phyloP scores from a whole-genome alignment of 1,140 invertebrate genomes.

The Trichoplusia ni region DNA sequence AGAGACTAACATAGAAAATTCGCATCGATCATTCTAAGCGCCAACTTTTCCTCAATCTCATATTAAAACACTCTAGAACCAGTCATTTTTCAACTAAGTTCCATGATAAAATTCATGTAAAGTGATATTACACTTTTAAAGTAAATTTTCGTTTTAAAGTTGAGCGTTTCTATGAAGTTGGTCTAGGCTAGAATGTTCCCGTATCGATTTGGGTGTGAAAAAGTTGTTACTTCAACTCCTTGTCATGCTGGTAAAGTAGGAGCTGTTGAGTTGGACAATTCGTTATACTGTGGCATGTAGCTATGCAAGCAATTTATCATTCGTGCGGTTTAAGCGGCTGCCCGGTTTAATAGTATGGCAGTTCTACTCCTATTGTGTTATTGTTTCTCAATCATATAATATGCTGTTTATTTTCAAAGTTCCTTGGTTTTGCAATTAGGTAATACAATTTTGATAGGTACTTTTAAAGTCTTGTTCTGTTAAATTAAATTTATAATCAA shows the following conservation, averaged over 20 bases:
- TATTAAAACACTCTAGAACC: constrained; percentile 18
- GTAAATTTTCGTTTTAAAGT: constrained; percentile 21
- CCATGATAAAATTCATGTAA: constrained; percentile 30
- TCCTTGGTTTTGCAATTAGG: too few relatives aligned
- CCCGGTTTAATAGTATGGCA: too few relatives aligned
- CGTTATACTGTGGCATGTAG: too few relatives aligned
- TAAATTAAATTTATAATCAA: too few relatives aligned
- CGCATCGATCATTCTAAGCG: not conserved
- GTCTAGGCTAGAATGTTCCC: not conserved
- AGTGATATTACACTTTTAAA: constrained; percentile 24
- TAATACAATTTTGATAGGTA: too few relatives aligned
- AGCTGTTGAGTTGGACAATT: too few relatives aligned
- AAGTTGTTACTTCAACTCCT: not conserved
- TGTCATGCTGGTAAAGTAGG: not conserved
- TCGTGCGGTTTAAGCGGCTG: too few relatives aligned
- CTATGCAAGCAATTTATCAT: too few relatives aligned
- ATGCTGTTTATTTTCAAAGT: too few relatives aligned
- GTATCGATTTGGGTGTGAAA: not conserved
- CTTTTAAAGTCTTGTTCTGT: too few relatives aligned
- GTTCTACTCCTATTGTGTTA: too few relatives aligned
- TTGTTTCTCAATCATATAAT: too few relatives aligned
- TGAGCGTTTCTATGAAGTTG: not conserved
- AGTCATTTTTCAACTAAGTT: constrained; percentile 28
- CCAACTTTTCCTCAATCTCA: constrained; percentile 3
- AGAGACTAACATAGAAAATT: not conserved